Base-by-base conservation (phyloP, 2,797 vertebrate species). In the Anguilla obscura region DNA sequence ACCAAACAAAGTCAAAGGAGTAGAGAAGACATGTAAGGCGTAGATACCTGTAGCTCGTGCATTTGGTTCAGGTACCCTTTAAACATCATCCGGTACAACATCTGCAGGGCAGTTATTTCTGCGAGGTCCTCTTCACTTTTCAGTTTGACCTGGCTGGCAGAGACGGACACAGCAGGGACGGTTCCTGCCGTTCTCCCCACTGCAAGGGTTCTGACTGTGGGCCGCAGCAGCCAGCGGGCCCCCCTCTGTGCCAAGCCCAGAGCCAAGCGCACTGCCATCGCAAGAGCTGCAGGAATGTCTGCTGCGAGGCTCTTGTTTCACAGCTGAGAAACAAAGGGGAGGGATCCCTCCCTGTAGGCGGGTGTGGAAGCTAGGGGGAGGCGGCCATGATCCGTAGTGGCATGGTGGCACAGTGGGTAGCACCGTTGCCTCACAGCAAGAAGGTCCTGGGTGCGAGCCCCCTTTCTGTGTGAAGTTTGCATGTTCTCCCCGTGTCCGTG, bases 21-120 rank as follows among this genome's bases (percentile, higher is more conserved):
- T 12, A 76, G 6, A 52, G 6, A 76, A 18, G 50, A 45, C 18
- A 79, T 2, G 30, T 10, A 79, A 27, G 36, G 8, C 56, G n/a
- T 33, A 36, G 21, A n/a, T 94, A 96, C 96, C 96, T 96, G 96
- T 0, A 96, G 89, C 88, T 95, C 95, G 87, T 96, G 95, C 40
- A 93, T 24, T 36, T 92, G 92, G 40, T 88, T 94, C 87, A 91
- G 86, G 90, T 93, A 96, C 0, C 95, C 94, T 89, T 94, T 91
- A 88, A 96, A 92, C 8, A 92, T 24, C 87, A 96, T 16, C 82
- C 94, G 95, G 93, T 93, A 96, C 2, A 95, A 21, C 45, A 94
- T 18, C 87, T 91, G 90, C 88, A 89, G 63, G 63, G 90, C 27
- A 87, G 89, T 91, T 88, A 95, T 88, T 0, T 21, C 88, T 0